Conservation (phyloP, 2,888 invertebrate genomes). For the Bombylius discolor region DNA sequence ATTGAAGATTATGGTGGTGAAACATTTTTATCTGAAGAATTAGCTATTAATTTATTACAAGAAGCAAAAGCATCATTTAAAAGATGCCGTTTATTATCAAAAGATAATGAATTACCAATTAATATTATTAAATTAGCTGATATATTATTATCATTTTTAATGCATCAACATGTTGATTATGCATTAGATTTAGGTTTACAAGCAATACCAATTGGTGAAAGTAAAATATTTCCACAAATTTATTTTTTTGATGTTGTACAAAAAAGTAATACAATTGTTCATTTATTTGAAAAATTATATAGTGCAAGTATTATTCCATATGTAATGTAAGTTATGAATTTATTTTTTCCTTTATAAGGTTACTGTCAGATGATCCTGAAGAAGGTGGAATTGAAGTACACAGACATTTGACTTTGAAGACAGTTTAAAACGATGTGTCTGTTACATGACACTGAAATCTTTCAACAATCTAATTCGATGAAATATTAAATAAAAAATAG, state of each 20-base stretch:
- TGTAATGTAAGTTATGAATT: conserved; percentile 51
- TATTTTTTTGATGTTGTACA: conserved; percentile 89
- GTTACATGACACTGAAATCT: too few species aligned
- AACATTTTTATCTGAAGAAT: conserved; percentile 88
- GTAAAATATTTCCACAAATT: conserved; percentile 72
- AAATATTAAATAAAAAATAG: not conserved
- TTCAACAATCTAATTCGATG: too few species aligned
- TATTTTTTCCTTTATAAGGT: not conserved
- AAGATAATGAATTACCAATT: conserved; percentile 56
- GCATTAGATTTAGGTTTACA: conserved; percentile 87
- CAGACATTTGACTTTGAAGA: too few species aligned
- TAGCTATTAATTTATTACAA: conserved; percentile 81
- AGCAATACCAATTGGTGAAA: conserved; percentile 79
- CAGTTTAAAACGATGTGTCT: too few species aligned
- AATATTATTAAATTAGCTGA: conserved; percentile 76
- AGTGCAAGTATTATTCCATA: conserved; percentile 79
- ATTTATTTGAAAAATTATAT: conserved; percentile 85
- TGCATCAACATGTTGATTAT: conserved; percentile 91
- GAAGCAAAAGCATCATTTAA: conserved; percentile 83
- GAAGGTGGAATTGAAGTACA: too few species aligned
- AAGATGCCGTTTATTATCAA: conserved; percentile 74
- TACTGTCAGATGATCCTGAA: too few species aligned
- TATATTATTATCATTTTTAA: conserved; percentile 66
- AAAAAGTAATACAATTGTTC: conserved; percentile 86
- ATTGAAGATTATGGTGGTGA: conserved; percentile 96